Evolutionary conservation across 2,888 invertebrate species (phyloP), one percentile per base, ranked within the genome.

Genomic region (Stenchaetothrips biformis): DNA sequence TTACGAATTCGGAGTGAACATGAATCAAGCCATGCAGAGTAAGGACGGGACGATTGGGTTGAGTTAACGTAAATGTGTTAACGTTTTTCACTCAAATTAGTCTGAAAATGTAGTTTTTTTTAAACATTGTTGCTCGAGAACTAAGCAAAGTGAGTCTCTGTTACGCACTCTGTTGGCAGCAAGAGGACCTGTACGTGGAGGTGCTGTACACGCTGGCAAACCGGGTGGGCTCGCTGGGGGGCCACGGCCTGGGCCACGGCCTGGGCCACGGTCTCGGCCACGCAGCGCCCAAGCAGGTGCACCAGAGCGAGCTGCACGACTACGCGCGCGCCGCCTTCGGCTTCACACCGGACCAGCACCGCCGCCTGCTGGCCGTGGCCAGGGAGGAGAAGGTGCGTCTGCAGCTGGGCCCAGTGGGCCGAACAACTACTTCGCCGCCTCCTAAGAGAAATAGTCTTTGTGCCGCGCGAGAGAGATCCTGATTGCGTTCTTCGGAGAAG

Each of bases 201-300:
- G 97, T 98, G 82, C 89, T 98, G 84, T 98, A 98, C 88, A 98
- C 98, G 83, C 96, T 99, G 84, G 94, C 96, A 83, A 97, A 99
- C 87, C 95, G 97, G 85, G 95, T 94, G 82, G 92, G 93, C 47
- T 85, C 89, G 1, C 89, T 89, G 82, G 88, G 88, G 88, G 59
- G 93, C 94, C 87, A 94, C 37, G 37, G 37, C 53, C 53, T 18
- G 16, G 13, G 53, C 53, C 53, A 53, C 53, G 13, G 53, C 13
- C 53, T 18, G 16, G 53, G 13, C 13, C 53, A 53, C 53, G 53
- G 53, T 0, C 53, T 18, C 11, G 53, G 13, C 53, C 4, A 6
- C 11, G 67, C 67, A 25, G 9, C 67, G 8, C 21, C 21, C 37
- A 37, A 37, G 37, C 37, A 37, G 37, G 92, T 94, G 85, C 95